A percentile compares a stretch with the other conserved stretches of the same genome.
Conservation (phyloP, 1,140 invertebrate species). For the Semibalanus balanoides region DNA sequence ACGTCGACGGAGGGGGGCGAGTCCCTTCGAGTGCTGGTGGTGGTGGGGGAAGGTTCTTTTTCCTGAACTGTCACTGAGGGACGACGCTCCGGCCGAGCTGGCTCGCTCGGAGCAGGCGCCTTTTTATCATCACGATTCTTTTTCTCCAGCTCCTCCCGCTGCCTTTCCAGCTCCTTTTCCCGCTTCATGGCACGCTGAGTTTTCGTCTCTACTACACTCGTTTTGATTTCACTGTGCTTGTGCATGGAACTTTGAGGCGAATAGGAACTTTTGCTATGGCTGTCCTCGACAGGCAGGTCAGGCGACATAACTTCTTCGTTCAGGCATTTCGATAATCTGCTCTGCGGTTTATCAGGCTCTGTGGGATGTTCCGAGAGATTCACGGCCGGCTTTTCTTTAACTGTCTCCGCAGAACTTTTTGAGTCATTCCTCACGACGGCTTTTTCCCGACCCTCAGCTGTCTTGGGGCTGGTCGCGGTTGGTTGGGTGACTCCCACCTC, state of each 20-base stretch:
- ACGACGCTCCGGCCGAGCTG: too few species aligned
- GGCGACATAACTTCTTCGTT: background rate
- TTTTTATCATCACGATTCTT: background rate
- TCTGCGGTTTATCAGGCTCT: background rate
- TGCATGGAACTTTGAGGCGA: background rate
- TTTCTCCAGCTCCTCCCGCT: background rate
- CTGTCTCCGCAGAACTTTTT: background rate
- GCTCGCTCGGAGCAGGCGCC: background rate
- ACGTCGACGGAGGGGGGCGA: too few species aligned
- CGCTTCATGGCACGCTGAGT: background rate
- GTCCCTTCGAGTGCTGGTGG: too few species aligned
- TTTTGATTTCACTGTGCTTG: background rate
- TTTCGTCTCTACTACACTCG: background rate
- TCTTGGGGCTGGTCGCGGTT: too few species aligned
- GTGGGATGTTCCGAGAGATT: background rate
- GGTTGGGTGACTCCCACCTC: background rate
- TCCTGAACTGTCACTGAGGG: too few species aligned
- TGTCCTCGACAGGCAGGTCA: background rate
- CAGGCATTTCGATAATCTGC: background rate
- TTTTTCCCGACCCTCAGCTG: background rate
- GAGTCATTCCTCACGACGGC: background rate
- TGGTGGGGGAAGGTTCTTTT: too few species aligned
- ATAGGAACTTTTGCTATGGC: background rate
- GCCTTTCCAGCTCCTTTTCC: background rate
- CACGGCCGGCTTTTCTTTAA: background rate